Percentiles rank a stretch among this genome's conserved stretches.
These are phyloP conservation scores for Probosciger aterrimus DNA, from an alignment of 2,113 vertebrate genomes.

Conservation along the genomic window DNA sequence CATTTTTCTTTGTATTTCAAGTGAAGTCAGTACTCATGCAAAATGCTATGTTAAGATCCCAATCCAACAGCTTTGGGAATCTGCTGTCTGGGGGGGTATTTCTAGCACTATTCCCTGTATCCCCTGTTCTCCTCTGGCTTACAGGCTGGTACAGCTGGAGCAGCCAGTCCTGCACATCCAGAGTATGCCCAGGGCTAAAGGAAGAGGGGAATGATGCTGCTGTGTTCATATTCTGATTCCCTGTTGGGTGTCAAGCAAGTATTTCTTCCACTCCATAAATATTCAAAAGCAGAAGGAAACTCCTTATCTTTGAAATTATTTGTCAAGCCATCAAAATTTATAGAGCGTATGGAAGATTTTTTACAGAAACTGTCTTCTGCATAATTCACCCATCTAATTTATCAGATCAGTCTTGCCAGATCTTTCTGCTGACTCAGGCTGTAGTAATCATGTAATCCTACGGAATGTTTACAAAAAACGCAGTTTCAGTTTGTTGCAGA, in stretches of 20 bases:
- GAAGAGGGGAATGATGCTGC: neutral
- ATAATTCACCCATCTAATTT: constrained; percentile 30
- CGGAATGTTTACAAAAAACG: neutral
- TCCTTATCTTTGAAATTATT: constrained; percentile 33
- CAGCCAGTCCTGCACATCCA: neutral
- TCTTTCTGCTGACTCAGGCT: neutral
- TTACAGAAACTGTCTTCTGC: neutral
- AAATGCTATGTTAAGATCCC: neutral
- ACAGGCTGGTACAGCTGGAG: neutral
- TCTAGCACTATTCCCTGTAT: neutral
- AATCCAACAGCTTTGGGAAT: neutral
- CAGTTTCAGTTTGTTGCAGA: neutral
- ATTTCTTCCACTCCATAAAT: constrained; percentile 1
- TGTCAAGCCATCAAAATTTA: constrained; percentile 33
- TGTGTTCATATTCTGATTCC: neutral
- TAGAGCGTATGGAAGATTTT: neutral
- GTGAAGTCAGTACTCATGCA: neutral
- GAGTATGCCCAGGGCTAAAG: neutral
- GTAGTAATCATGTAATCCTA: neutral
- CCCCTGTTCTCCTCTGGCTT: neutral
- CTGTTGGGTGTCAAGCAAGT: neutral
- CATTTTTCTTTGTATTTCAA: neutral
- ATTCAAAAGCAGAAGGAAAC: neutral
- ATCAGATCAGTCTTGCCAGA: neutral
- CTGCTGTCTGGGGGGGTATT: neutral